phyloP scores from a whole-genome alignment of 2,113 vertebrate species.

The Narcine bancroftii region DNA sequence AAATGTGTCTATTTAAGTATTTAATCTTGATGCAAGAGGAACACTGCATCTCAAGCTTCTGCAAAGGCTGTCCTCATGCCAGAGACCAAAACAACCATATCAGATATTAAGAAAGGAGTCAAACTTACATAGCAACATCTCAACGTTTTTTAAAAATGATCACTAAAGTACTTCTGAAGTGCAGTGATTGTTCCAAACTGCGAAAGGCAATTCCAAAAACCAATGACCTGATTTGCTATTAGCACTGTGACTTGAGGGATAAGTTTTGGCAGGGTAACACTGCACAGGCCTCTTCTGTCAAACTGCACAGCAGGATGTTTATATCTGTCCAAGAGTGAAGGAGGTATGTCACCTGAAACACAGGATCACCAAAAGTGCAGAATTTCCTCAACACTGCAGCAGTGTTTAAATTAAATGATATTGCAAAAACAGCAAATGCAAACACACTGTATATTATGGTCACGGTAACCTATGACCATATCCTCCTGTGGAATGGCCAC shows the following conservation, averaged over 20 bases:
- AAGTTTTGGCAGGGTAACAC: no score
- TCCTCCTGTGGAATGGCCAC: no score
- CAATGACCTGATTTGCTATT: not conserved
- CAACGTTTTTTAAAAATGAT: no score
- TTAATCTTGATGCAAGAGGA: not conserved
- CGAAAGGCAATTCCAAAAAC: not conserved
- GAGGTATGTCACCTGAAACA: no score
- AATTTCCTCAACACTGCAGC: not conserved
- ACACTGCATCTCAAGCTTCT: not conserved
- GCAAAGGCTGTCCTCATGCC: not conserved
- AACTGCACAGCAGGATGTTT: no score
- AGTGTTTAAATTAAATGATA: no score
- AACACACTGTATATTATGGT: no score
- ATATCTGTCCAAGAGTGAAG: no score
- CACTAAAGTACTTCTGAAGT: not conserved
- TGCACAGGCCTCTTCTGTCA: no score
- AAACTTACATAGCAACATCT: not conserved
- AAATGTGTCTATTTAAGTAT: not conserved
- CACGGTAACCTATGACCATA: no score
- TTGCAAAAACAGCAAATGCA: no score
- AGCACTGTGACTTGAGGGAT: no score
- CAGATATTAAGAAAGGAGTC: not conserved
- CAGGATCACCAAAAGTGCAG: not conserved
- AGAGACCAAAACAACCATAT: not conserved
- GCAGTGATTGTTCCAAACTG: not conserved